Base-by-base conservation (phyloP, 2,113 vertebrate species). In the Microcebus lehilahytsara region DNA sequence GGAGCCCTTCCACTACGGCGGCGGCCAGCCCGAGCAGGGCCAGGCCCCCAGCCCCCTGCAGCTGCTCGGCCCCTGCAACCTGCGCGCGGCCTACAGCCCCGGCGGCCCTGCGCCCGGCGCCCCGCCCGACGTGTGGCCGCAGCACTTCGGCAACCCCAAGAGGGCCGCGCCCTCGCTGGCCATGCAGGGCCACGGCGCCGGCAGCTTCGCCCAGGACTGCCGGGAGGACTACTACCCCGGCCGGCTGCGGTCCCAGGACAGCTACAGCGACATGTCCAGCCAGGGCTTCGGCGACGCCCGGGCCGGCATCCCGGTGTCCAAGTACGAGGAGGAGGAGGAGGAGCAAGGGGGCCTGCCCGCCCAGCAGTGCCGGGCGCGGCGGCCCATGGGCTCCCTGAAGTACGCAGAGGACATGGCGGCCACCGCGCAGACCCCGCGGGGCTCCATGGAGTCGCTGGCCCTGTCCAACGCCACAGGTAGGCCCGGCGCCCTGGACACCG, bases 401-500 rank as follows among this genome's bases (percentile, higher is more conserved):
- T 99, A 99, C 96, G 97, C 99, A 0, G 99, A 99, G 97, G 99
- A 99, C 93, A 98, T 99, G 97, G 99, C 99, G 0, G 99, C 99
- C n/a, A 99, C 99, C 0, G 99, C 99, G 98, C 99, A 99, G 97
- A 99, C 99, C 3, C 99, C 99, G 0, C 98, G 99, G 0, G 99
- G 99, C 71, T 99, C 99, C 91, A 99, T 99, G 99, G 99, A 99
- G 97, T 99, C 99, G 0, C 98, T 99, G 49, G 99, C 99, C 0
- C 98, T 99, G 92, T 99, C 99, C 34, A 99, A 99, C 4, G 98
- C 99, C 23, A 99, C 99, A 99, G 99, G 99, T 99, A 98, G 1
- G 94, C 83, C 40, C 19, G 2, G 1, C 0, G 13, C 3, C 23
- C 46, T 10, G 23, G 23, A 3, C 20, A 16, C 3, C 34, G 7